Base-by-base conservation (phyloP, 2,113 vertebrate genomes). In the Romanogobio albipinnatus region DNA sequence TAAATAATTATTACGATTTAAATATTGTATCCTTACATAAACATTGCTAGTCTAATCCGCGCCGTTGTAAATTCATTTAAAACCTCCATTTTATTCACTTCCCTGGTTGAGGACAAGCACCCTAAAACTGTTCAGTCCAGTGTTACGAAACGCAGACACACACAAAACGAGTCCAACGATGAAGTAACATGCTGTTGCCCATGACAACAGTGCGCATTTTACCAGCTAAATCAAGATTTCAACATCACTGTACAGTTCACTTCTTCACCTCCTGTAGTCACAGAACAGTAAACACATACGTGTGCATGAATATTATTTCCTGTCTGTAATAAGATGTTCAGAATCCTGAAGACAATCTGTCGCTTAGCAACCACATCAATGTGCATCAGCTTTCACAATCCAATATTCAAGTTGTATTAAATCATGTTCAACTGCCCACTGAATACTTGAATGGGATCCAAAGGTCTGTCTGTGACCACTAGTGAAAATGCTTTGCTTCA, bases 311-410 rank as follows among this genome's bases (percentile, higher is more conserved):
- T 22, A 58, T 7, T 14, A 59, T 26, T 19, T 39, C 1, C 22
- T 29, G 22, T 29, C 43, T 29, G 59, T 64, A 47, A 80, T 62
- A 58, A 80, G 22, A 47, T 33, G 10, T 58, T 56, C 62, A 56
- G 29, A 14, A 68, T 11, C 39, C 22, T 61, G 29, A 29, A 73
- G 58, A 75, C 45, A 36, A 43, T 82, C 64, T 76, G 87, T 88
- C 26, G 87, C 87, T 81, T 88, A 88, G 87, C 84, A 88, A 88
- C 87, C 70, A 83, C 77, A 64, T 43, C 39, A 79, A 58, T 43
- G 77, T 77, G 45, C 70, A 84, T 84, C 58, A 74, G 68, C 47
- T 11, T 87, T 53, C 53, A 82, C 68, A 76, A 76, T 84, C 51
- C 59, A 22, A 84, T 68, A 70, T 49, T 45, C 70, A 47, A 43